Base-by-base conservation (phyloP, 1,140 invertebrate genomes). In the Nephotettix cincticeps region DNA sequence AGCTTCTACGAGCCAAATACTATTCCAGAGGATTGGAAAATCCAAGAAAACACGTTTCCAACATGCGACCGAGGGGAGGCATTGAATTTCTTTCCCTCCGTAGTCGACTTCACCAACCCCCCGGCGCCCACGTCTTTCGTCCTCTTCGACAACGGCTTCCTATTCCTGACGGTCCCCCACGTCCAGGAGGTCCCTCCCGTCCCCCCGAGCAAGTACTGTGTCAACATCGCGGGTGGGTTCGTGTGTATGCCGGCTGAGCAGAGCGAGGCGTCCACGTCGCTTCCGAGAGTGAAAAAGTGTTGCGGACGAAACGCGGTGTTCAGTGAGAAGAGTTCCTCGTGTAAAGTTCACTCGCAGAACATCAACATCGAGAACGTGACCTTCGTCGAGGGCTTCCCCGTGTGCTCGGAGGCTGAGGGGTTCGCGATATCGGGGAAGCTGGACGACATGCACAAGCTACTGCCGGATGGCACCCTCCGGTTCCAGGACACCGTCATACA, bases 221-320 rank as follows among this genome's bases (percentile, higher is more conserved):
- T 85, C 19, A 89, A 90, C 74, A 75, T 81, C 2, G 81, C 79
- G 0, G 85, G 84, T 0, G 81, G 87, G 4, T 77, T 90, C 0
- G 83, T 87, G 0, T 91, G 89, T 76, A 75, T 78, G 28, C 80
- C 79, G 21, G 76, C 75, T 28, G 75, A 19, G 1, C 51, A 68
- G 17, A 28, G 30, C 0, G 45, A 27, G 6, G 47, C n/a, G 6
- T n/a, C 30, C 17, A 47, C n/a, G 3, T 82, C 82, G 65, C 76
- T 76, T 29, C 70, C 81, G 19, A 77, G 77, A 58, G 76, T 86
- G 40, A 81, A 81, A 72, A 85, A 89, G 79, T 89, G 88, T 72
- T 88, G 88, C 74, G 84, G 87, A 27, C 75, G 84, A 69, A 80
- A 83, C 68, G 83, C 84, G 3, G 79, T 83, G 63, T 91, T 86